These are phyloP conservation scores for Allacma fusca DNA, from an alignment of 2,888 invertebrate species.

Conservation along the genomic window DNA sequence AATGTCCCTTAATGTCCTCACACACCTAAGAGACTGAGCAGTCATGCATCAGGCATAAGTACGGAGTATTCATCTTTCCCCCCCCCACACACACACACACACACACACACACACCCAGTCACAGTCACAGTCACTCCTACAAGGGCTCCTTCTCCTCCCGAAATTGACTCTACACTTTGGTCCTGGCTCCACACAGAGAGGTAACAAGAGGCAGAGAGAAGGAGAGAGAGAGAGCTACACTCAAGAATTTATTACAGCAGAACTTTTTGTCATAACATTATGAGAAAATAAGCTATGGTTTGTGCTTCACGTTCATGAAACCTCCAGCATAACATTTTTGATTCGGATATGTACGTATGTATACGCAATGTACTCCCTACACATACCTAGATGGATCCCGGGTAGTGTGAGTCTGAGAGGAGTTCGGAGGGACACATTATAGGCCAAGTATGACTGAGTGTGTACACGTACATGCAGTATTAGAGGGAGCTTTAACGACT, in stretches of 20 bases:
- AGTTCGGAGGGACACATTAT: too few species aligned
- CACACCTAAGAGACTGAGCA: not conserved
- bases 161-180: not conserved
- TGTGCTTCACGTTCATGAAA: not conserved
- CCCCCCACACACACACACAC: not conserved
- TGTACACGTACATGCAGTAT: not conserved
- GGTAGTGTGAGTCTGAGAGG: not conserved
- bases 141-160: not conserved
- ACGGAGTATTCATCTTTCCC: not conserved
- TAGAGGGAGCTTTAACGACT: not conserved
- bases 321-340: not conserved
- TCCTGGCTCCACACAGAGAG: not conserved
- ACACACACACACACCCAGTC: not conserved
- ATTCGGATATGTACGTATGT: not conserved
- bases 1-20: not conserved
- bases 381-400: too few species aligned
- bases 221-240: not conserved
- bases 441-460: too few species aligned
- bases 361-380: too few species aligned
- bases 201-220: not conserved
- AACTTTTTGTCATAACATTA: not conserved
- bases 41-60: not conserved
- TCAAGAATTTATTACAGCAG: not conserved
- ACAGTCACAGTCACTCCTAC: not conserved
- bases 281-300: slow-evolving; percentile 1